These are phyloP conservation scores for Arctocebus calabarensis DNA, from an alignment of 2,797 vertebrate genomes.

Conservation along the genomic window DNA sequence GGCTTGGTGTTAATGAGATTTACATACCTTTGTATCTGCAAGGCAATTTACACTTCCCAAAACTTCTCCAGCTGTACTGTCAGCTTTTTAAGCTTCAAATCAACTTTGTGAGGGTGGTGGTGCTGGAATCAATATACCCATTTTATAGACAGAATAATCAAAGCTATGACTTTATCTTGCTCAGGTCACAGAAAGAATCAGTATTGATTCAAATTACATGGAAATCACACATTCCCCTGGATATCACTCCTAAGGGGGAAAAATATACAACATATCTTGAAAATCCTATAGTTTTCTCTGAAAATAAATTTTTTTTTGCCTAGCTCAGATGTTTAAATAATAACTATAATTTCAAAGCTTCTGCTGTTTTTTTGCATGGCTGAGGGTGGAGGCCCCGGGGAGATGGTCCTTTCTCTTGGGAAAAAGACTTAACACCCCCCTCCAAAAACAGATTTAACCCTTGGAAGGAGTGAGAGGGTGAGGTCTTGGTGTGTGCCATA, in stretches of 20 bases:
- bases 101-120: not conserved
- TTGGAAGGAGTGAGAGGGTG: no score
- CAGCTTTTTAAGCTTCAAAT: not conserved
- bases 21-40: not conserved
- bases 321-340: not conserved
- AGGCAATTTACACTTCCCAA: not conserved
- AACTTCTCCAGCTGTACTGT: not conserved
- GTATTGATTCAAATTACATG: not conserved
- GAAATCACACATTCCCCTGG: not conserved
- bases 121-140: not conserved
- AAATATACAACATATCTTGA: not conserved
- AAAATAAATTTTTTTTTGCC: not conserved
- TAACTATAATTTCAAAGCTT: constrained; percentile 34
- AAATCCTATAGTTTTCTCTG: not conserved
- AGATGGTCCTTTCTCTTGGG: constrained; percentile 3
- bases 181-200: constrained; percentile 44
- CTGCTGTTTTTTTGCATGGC: not conserved
- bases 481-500: no score
- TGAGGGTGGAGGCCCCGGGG: not conserved
- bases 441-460: no score
- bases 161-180: constrained; percentile 1
- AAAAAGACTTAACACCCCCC: not conserved
- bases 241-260: not conserved
- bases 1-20: not conserved
- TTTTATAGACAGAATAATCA: constrained; percentile 20